phyloP scores from a whole-genome alignment of 2,113 vertebrate genomes.

The Tursiops truncatus region DNA sequence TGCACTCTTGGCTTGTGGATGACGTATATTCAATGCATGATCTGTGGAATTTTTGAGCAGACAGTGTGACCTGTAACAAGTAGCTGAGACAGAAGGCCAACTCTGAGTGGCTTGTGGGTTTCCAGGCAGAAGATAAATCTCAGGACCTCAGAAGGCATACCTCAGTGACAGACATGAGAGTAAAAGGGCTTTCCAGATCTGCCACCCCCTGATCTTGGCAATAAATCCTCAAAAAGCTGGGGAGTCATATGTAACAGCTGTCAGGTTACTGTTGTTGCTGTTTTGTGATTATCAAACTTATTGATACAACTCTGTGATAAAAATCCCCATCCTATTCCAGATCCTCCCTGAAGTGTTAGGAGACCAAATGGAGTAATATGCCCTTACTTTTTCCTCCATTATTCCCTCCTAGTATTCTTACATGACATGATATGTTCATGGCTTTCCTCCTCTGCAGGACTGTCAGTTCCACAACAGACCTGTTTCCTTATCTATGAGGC shows the following conservation, averaged over 20 bases:
- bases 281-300: background rate
- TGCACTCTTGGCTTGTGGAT: background rate
- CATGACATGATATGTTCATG: no score
- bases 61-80: background rate
- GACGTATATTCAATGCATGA: background rate
- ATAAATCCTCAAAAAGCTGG: background rate
- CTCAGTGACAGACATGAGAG: background rate
- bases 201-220: background rate
- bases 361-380: background rate
- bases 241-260: background rate
- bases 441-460: background rate
- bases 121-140: background rate
- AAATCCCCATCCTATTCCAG: background rate
- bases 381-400: background rate
- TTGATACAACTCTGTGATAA: background rate
- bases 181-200: background rate
- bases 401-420: background rate
- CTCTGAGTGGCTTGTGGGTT: background rate
- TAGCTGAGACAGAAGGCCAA: background rate
- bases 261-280: background rate
- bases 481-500: background rate
- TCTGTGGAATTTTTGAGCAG: background rate
- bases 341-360: background rate
- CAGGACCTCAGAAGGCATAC: background rate
- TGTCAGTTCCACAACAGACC: background rate